These are phyloP conservation scores for Gymnoscelis rufifasciata DNA, from an alignment of 2,888 invertebrate genomes.

Conservation along the genomic window DNA sequence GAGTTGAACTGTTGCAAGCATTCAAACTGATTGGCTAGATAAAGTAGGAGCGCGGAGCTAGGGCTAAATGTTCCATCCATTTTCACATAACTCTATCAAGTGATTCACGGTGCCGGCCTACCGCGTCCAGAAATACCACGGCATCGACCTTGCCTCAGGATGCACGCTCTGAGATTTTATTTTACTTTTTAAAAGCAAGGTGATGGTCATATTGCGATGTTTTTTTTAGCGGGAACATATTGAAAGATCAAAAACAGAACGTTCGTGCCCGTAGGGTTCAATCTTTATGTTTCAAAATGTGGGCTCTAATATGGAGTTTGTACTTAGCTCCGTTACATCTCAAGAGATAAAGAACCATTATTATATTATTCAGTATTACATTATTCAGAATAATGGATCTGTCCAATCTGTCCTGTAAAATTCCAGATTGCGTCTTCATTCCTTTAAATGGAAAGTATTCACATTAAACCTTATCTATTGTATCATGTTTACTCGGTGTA, in stretches of 20 bases:
- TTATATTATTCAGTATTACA: no score
- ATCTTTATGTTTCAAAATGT: no score
- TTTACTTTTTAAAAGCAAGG: constrained; percentile 62
- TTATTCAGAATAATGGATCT: no score
- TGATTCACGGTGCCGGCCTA: constrained; percentile 51
- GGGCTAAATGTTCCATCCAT: constrained; percentile 43
- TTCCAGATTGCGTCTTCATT: not conserved
- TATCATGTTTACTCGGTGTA: no score
- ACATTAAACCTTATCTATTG: no score
- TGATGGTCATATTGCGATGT: constrained; percentile 51
- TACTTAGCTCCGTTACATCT: no score
- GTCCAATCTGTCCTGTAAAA: no score
- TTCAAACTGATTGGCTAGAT: constrained; percentile 12
- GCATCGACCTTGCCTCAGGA: constrained; percentile 70
- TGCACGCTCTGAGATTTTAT: constrained; percentile 66
- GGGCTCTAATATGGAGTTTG: no score
- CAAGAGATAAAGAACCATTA: no score
- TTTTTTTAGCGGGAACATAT: not conserved
- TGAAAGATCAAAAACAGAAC: no score
- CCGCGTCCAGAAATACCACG: constrained; percentile 69
- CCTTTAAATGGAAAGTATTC: no score
- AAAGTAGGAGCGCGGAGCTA: constrained; percentile 30
- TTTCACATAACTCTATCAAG: constrained; percentile 53
- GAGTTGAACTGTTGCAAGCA: constrained; percentile 4
- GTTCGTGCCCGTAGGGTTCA: no score